These are phyloP conservation scores for Polyodon spathula DNA, from an alignment of 2,113 vertebrate species.

Conservation along the genomic window DNA sequence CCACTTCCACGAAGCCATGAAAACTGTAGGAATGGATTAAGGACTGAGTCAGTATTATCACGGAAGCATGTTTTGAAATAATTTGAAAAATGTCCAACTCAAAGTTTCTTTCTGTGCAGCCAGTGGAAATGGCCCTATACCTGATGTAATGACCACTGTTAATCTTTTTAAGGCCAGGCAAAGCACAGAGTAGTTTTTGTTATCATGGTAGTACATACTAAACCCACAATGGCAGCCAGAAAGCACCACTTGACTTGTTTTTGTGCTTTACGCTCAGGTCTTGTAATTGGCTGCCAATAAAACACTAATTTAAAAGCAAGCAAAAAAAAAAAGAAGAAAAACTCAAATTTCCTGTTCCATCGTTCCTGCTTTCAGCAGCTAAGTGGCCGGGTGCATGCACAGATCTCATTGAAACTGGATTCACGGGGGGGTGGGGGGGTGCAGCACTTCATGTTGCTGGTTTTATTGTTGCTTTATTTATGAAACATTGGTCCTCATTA, in stretches of 20 bases:
- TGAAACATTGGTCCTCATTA: conserved; percentile 58
- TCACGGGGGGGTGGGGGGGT: conserved; percentile 44
- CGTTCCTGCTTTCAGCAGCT: conserved; percentile 46
- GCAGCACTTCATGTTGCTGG: conserved; percentile 57
- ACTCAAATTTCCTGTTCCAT: conserved; percentile 52
- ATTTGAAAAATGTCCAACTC: no score
- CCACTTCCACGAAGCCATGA: no score
- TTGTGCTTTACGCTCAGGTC: conserved; percentile 36
- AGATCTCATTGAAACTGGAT: conserved; percentile 63
- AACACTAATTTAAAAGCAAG: conserved; percentile 64
- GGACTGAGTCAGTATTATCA: no score
- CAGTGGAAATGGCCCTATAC: not conserved
- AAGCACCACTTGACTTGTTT: conserved; percentile 51
- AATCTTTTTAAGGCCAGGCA: conserved; percentile 11
- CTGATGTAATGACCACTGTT: conserved; percentile 7
- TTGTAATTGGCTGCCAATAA: conserved; percentile 65
- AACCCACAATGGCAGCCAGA: conserved; percentile 47
- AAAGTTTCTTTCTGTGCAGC: no score
- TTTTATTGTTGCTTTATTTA: conserved; percentile 56
- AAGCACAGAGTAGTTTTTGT: not conserved
- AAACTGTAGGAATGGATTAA: no score
- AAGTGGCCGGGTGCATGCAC: conserved; percentile 54
- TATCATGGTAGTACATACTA: conserved; percentile 22
- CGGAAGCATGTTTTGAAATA: no score
- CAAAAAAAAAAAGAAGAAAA: conserved; percentile 46